A percentile compares a stretch with the other conserved stretches of the same genome.
phyloP scores from a whole-genome alignment of 2,888 invertebrate genomes.

The Dasypogon diadema region DNA sequence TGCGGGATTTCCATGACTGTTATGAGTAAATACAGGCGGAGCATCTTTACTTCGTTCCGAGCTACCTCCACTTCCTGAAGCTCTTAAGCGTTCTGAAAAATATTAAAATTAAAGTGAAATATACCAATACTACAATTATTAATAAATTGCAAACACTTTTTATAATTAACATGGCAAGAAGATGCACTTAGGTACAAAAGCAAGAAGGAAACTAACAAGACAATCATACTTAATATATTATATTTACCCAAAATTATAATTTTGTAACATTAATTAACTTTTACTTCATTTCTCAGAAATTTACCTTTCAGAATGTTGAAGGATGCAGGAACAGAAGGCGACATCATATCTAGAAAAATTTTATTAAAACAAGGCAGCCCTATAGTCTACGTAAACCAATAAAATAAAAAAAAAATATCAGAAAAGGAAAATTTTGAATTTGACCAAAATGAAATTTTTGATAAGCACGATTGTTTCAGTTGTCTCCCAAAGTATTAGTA shows the following conservation, averaged over 20 bases:
- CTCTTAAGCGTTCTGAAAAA: conserved; percentile 64
- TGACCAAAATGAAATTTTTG: conserved; percentile 46
- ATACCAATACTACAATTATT: conserved; percentile 13
- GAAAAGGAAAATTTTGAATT: conserved; percentile 32
- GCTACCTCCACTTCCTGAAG: conserved; percentile 64
- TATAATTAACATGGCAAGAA: conserved; percentile 37
- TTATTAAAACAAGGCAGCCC: conserved; percentile 55
- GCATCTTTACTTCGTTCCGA: conserved; percentile 73
- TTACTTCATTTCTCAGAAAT: conserved; percentile 48
- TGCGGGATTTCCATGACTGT: conserved; percentile 90
- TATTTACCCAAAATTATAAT: conserved; percentile 37
- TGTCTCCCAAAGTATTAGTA: conserved; percentile 52
- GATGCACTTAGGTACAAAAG: conserved; percentile 48
- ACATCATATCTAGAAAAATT: conserved; percentile 71
- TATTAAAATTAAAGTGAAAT: conserved; percentile 14
- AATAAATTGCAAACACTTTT: conserved; percentile 44
- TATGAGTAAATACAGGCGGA: conserved; percentile 88
- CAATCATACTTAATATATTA: conserved; percentile 48
- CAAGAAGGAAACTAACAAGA: conserved; percentile 51
- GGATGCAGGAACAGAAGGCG: conserved; percentile 84
- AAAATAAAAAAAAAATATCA: conserved; percentile 28
- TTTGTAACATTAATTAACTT: neutral
- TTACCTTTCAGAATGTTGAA: conserved; percentile 91
- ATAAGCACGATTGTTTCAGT: conserved; percentile 55
- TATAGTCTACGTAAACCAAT: conserved; percentile 54